These are phyloP conservation scores for Abrostola tripartita DNA, from an alignment of 2,888 invertebrate species.

Conservation along the genomic window DNA sequence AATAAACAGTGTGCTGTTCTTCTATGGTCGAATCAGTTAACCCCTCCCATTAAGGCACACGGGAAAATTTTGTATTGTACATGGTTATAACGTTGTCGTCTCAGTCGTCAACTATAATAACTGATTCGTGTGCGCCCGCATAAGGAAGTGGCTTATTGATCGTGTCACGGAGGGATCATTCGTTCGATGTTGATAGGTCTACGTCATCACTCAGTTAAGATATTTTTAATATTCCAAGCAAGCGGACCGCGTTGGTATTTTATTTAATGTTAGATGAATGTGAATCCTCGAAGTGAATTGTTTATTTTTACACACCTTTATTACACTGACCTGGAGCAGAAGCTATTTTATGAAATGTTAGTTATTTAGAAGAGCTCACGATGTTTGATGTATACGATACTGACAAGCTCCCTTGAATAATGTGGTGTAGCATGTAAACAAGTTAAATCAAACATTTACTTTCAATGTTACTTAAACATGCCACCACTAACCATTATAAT, in stretches of 20 bases:
- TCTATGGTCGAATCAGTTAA: conserved; percentile 82
- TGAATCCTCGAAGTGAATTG: conserved; percentile 49
- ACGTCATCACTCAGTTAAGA: conserved; percentile 64
- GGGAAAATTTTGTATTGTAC: conserved; percentile 76
- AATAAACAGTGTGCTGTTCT: conserved; percentile 75
- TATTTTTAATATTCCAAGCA: conserved; percentile 57
- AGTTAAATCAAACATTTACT: conserved; percentile 44
- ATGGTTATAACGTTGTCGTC: conserved; percentile 78
- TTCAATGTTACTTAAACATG: conserved; percentile 60
- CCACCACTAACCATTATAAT: conserved; percentile 68
- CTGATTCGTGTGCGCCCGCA: conserved; percentile 81
- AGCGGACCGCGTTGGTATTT: conserved; percentile 62
- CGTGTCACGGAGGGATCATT: conserved; percentile 74
- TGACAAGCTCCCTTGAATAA: conserved; percentile 29
- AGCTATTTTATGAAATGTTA: conserved; percentile 30
- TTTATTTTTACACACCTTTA: conserved; percentile 62
- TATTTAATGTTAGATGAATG: conserved; percentile 62
- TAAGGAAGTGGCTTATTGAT: conserved; percentile 85
- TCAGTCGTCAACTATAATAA: conserved; percentile 83
- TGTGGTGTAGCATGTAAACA: conserved; percentile 32
- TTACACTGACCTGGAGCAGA: conserved; percentile 24
- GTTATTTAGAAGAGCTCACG: conserved; percentile 11
- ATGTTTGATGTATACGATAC: conserved; percentile 12
- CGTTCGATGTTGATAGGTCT: conserved; percentile 67
- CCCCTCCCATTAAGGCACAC: conserved; percentile 80